Base-by-base conservation (phyloP, 2,797 vertebrate species). In the Bovichtus diacanthus region DNA sequence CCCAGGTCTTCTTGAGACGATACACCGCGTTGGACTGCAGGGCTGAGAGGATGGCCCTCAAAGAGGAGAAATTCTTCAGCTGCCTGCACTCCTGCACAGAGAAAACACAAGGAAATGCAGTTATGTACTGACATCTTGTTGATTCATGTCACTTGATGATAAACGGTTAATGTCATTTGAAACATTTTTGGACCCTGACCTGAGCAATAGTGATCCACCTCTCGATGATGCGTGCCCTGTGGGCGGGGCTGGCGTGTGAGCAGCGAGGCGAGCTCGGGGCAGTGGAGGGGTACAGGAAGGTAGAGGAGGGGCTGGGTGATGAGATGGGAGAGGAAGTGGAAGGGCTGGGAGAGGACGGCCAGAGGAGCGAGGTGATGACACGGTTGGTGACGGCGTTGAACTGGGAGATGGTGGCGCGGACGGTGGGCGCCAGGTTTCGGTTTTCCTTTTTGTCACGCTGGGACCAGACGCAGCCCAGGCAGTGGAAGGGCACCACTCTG, bases 381-480 rank as follows among this genome's bases (percentile, higher is more conserved):
- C 95, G 92, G 86, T 96, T 95, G 6, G 96, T 96, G 88, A 98
- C 91, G 0, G 92, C 79, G 68, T 98, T 98, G 89, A 98, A 98
- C 92, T 98, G 97, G 59, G 95, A 94, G 62, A 98, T 96, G 2
- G 97, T 98, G 91, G 97, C 97, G 0, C 97, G 95, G 70, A 98
- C 95, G 0, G 92, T 96, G 0, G 96, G 94, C 0, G 95, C 95
- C 29, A 94, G 56, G 63, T 92, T 92, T 2, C 83, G 76, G 38
- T 95, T 95, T 68, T 96, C 96, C 0, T 97, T 96, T 88, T 97
- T 96, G 93, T 97, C 97, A 0, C 97, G 93, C 70, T 97, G 97
- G 2, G 97, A 97, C 97, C 97, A 98, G 82, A 97, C 73, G 1
- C 96, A 97, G 76, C 97, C 97, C 56, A 97, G 90, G 80, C 97